Evolutionary conservation across 2,888 invertebrate species (phyloP).

Genomic region (Dusona sp.): DNA sequence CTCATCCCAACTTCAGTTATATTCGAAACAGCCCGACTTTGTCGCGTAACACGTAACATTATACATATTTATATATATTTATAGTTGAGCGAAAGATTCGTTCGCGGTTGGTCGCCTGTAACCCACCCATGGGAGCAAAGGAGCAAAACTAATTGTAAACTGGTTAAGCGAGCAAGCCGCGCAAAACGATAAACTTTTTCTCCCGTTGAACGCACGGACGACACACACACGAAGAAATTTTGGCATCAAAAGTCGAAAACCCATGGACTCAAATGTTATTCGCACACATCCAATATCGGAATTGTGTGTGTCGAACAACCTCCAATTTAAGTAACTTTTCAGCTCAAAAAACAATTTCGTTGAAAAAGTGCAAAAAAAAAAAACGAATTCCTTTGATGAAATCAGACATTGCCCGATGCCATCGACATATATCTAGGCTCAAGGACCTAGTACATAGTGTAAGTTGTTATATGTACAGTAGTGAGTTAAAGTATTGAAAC

Average conservation of each 20-base stretch:
- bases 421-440: too few relatives aligned
- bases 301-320: neutral
- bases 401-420: too few relatives aligned
- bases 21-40: neutral
- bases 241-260: neutral
- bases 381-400: neutral
- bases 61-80: neutral
- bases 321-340: neutral
- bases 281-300: neutral
- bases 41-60: neutral
- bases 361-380: neutral
- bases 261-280: neutral
- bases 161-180: neutral
- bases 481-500: too few relatives aligned
- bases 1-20: neutral
- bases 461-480: too few relatives aligned
- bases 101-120: conserved; percentile 7
- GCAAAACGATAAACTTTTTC: neutral
- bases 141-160: neutral
- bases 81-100: neutral
- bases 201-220: neutral
- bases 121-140: neutral
- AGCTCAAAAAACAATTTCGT: neutral
- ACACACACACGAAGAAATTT: neutral
- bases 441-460: too few relatives aligned